Base-by-base conservation (phyloP, 1,140 invertebrate species). In the Lepidostoma basale region DNA sequence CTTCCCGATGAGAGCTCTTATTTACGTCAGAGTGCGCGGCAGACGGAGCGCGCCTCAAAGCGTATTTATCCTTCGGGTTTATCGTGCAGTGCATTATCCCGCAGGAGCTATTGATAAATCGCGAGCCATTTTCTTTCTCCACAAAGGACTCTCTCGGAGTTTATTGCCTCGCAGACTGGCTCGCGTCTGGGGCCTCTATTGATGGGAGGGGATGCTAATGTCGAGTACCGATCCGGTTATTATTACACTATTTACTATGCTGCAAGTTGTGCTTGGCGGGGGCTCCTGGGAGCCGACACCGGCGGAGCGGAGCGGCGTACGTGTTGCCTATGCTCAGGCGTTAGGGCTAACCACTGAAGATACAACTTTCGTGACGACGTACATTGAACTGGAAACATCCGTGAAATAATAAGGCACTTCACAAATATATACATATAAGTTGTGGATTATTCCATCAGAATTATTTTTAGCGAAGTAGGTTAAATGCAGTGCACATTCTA, bases 41-140 rank as follows among this genome's bases (percentile, higher is more conserved):
- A 45, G 49, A 54, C 30, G 49, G 10, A 54, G n/a, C 49, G 10
- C 20, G 25, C 18, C 18, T 36, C 54, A 39, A 22, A 59, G 54
- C 33, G 6, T 59, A 59, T 59, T 23, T 20, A 39, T 59, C 18
- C 30, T 40, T 1, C 18, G n/a, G 54, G 36, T 59, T 39, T 59
- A 59, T 59, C 36, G 54, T 54, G 49, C 45, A 54, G 49, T 33
- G 49, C 49, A 54, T 54, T 54, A 54, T 59, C 25, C 54, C 54
- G 10, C 22, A 33, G 18, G 36, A 23, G 18, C 54, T 33, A 59
- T 59, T 59, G 54, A 59, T 59, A 59, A 23, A 59, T 59, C 33
- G 54, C 49, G 36, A 39, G 23, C 54, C 33, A 59, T 59, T 59
- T 59, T 59, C 54, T 59, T 33, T 56, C 16, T 26, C 14, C 36